Base-by-base conservation (phyloP, 2,888 invertebrate species). In the Globia sparganii region DNA sequence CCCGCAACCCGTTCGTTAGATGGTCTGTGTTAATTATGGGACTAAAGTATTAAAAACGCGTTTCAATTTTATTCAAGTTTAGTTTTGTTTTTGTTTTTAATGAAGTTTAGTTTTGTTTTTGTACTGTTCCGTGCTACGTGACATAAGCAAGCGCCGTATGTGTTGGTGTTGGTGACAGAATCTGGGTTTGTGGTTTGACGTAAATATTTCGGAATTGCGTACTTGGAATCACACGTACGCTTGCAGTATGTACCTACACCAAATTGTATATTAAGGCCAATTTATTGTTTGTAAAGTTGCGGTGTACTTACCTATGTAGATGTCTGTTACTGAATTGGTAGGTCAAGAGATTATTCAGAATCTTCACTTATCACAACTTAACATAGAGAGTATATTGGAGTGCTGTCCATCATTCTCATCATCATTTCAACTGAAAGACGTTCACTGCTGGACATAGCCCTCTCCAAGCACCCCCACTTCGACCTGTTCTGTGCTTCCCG, bases 1-100 rank as follows among this genome's bases (percentile, higher is more conserved):
- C 53, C 81, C 11, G 15, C 49, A 77, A 74, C 74, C 75, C 75
- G 75, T 72, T 76, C 28, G 73, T 82, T 75, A 79, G 69, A 78
- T 71, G 67, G 53, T 4, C 18, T 49, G 72, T 70, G 79, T 86
- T 86, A 83, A 84, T 83, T 83, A 74, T 72, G 71, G 73, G 84
- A 77, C 84, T 70, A 85, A 81, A 75, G 78, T 81, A 78, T 81
- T 72, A 61, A 77, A 79, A 72, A 67, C n/a, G 43, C 28, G 53
- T 84, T 76, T 37, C 15, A 61, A 76, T 84, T 80, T 71, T 43
- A 53, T 62, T 13, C 13, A 66, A 53, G 40, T 59, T 80, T 65
- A 72, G 64, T 65, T 80, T 40, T n/a, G 43, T 65, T 66, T 58
- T 77, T 53, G 64, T 72, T 40, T 40, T 40, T 40, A 40, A 43